A percentile compares a stretch with the other conserved stretches of the same genome.
Conservation (phyloP, 2,888 invertebrate genomes). For the Caenorhabditis sinica region DNA sequence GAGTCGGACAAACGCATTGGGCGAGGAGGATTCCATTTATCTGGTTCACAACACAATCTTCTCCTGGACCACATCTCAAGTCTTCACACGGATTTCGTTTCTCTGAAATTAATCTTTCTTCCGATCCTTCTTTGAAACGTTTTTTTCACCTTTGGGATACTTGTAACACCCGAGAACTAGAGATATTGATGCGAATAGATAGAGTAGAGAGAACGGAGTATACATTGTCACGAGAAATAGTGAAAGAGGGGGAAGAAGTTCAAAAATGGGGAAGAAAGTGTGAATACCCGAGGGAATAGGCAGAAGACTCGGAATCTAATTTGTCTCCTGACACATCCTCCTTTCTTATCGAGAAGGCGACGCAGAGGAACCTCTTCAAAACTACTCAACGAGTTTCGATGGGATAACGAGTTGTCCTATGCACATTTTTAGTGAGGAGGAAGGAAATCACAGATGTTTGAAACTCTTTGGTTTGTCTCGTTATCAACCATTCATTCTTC, state of each 20-base stretch:
- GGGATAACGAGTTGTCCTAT: constrained; percentile 41
- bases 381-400: constrained; percentile 55
- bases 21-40: constrained; percentile 72
- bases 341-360: constrained; percentile 20
- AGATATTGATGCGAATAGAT: constrained; percentile 16
- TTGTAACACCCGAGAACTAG: constrained; percentile 47
- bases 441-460: constrained; percentile 7
- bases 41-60: constrained; percentile 76
- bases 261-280: constrained; percentile 21
- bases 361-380: constrained; percentile 52
- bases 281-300: constrained; percentile 45
- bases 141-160: constrained; percentile 53
- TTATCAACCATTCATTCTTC: constrained; percentile 27
- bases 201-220: constrained; percentile 27
- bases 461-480: constrained; percentile 20
- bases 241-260: constrained; percentile 34
- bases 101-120: constrained; percentile 62
- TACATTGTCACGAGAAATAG: constrained; percentile 43
- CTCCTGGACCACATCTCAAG: constrained; percentile 77
- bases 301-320: constrained; percentile 54
- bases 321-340: constrained; percentile 55
- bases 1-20: constrained; percentile 73
- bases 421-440: constrained; percentile 17
- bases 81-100: constrained; percentile 78
- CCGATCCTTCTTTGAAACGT: background rate